Percentiles rank a stretch among this genome's conserved stretches.
Conservation (phyloP, 2,113 vertebrate species). For the Ondatra zibethicus region DNA sequence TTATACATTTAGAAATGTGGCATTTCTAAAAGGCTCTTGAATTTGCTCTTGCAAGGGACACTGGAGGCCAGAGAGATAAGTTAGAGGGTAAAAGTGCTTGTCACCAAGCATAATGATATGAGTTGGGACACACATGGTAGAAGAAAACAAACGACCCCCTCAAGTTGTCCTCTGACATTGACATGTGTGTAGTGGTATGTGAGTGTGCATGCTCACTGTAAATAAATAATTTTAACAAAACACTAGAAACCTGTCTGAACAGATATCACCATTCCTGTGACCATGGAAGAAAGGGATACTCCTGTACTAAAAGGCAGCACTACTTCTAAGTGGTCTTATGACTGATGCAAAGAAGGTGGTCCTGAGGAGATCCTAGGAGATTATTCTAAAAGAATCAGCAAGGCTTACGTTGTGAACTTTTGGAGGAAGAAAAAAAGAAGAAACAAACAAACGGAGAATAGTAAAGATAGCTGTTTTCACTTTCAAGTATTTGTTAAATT, state of each 20-base stretch:
- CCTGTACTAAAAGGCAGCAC: not conserved
- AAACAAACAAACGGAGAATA: not conserved
- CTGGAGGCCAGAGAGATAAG: not conserved
- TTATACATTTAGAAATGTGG: not conserved
- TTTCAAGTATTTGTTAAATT: conserved; percentile 15
- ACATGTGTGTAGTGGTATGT: not conserved
- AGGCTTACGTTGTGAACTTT: not conserved
- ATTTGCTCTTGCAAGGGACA: conserved; percentile 6
- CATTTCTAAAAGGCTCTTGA: not conserved
- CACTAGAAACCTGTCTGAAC: not conserved
- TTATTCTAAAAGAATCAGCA: not conserved
- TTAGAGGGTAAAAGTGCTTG: not conserved
- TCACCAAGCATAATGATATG: not conserved
- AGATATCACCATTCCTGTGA: not conserved
- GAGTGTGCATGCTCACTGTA: not conserved
- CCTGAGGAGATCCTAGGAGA: not conserved
- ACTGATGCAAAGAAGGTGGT: not conserved
- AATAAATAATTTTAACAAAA: not conserved
- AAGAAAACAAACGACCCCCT: no score
- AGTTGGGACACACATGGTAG: no score
- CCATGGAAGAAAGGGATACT: not conserved
- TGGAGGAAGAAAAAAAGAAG: not conserved
- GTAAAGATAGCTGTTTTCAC: not conserved
- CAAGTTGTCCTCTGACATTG: not conserved
- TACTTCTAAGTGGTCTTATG: not conserved